Percentiles rank a stretch among this genome's conserved stretches.
Evolutionary conservation across 2,113 vertebrate genomes (phyloP).

Genomic region (Onychostoma macrolepis): DNA sequence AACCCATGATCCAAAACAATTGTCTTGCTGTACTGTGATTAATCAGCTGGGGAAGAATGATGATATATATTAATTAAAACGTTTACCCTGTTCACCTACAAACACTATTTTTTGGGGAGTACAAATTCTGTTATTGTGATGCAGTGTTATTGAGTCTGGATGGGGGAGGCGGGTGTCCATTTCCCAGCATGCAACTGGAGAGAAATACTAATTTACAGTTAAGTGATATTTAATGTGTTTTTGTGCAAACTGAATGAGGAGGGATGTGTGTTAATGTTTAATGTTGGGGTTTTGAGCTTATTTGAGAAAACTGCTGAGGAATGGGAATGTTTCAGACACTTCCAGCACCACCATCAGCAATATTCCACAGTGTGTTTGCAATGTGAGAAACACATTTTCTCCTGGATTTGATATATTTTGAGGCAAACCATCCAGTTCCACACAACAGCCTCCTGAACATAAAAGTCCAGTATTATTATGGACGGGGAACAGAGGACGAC

Average conservation of each 20-base stretch:
- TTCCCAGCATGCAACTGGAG: neutral
- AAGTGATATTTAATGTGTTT: slow-evolving; percentile 3
- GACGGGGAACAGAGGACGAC: neutral
- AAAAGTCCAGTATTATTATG: neutral
- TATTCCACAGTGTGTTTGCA: neutral
- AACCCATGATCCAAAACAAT: neutral
- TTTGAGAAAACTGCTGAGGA: neutral
- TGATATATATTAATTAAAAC: neutral
- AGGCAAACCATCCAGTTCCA: neutral
- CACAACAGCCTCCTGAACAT: neutral
- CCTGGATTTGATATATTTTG: neutral
- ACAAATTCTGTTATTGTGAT: neutral
- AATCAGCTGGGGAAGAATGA: neutral
- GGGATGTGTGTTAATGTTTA: neutral
- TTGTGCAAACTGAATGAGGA: neutral
- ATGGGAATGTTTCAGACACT: neutral
- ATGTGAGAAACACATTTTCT: neutral
- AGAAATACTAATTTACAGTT: neutral
- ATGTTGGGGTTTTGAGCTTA: neutral
- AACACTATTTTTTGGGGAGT: neutral
- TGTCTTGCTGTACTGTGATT: neutral
- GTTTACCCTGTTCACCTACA: neutral
- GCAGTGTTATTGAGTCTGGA: neutral
- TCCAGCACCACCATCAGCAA: neutral
- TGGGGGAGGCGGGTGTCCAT: neutral